Base-by-base conservation (phyloP, 2,113 vertebrate species). In the Leucopternis melanops region DNA sequence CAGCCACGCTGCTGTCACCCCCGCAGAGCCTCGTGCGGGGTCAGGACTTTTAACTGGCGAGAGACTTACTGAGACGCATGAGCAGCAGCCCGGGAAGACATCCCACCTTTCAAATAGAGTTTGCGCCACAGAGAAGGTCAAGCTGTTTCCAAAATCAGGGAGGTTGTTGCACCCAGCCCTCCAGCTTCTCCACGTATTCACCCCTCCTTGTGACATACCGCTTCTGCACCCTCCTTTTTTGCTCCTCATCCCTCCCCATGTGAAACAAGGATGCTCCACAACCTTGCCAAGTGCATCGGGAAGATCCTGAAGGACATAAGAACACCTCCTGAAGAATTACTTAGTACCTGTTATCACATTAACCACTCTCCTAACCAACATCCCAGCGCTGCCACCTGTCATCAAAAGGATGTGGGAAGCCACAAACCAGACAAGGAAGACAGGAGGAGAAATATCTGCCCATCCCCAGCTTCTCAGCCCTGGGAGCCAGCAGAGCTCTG, bases 61-160 rank as follows among this genome's bases (percentile, higher is more conserved):
- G 26, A 66, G 17, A 42, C 9, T 18, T 8, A 5, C 16, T 0
- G 3, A 29, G 27, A 25, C 1, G 3, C 17, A 22, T 0, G 0
- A 12, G 21, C 26, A 40, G 25, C 16, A 26, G 3, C 8, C 2
- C 1, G 9, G 34, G 32, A 40, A 47, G 22, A 81, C 7, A 20
- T 14, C 2, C 2, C 42, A 32, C 18, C 55, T 31, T 54, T 40
- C 69, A 57, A n/a, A 40, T 0, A 0, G 0, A 80, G 52, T n/a
- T 9, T 3, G 4, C 1, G 23, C 13, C 47, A 9, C 17, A 66
- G n/a, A 31, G 15, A 45, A 71, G 31, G 16, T 38, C 1, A 4
- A 55, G 21, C 11, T 16, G 19, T 5, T 50, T 67, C 78, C 25
- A 72, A 69, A 92, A 54, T 16, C 40, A 45, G 36, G 11, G 65